These are phyloP conservation scores for Mustela nigripes DNA, from an alignment of 2,113 vertebrate species.

Conservation along the genomic window DNA sequence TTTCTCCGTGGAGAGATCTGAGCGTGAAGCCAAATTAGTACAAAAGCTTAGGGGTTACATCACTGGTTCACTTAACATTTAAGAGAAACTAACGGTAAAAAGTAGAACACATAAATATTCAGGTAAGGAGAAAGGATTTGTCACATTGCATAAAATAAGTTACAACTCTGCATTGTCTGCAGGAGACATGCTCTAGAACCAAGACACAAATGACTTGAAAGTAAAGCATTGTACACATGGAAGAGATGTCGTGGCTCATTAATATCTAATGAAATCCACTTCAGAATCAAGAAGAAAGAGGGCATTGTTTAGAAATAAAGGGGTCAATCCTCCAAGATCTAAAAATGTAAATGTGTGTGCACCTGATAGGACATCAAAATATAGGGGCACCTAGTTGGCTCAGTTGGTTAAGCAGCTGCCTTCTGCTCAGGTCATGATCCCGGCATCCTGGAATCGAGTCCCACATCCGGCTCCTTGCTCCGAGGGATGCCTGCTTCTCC, in stretches of 20 bases:
- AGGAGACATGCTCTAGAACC: background rate
- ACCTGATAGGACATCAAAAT: background rate
- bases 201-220: background rate
- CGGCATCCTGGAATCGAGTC: too few species aligned
- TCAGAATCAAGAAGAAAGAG: background rate
- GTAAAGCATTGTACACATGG: background rate
- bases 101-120: background rate
- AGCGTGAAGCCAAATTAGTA: background rate
- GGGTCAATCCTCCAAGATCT: background rate
- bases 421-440: too few species aligned
- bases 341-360: background rate
- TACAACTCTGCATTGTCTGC: background rate
- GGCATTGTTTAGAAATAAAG: background rate
- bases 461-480: too few species aligned
- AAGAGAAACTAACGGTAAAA: background rate
- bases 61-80: background rate
- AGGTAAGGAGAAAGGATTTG: background rate
- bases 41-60: too few species aligned
- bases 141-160: background rate
- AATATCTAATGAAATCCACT: background rate
- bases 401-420: too few species aligned
- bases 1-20: background rate
- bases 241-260: background rate
- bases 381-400: background rate
- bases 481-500: too few species aligned